Conservation (phyloP, 1,140 invertebrate genomes). For the Nilaparvata lugens region DNA sequence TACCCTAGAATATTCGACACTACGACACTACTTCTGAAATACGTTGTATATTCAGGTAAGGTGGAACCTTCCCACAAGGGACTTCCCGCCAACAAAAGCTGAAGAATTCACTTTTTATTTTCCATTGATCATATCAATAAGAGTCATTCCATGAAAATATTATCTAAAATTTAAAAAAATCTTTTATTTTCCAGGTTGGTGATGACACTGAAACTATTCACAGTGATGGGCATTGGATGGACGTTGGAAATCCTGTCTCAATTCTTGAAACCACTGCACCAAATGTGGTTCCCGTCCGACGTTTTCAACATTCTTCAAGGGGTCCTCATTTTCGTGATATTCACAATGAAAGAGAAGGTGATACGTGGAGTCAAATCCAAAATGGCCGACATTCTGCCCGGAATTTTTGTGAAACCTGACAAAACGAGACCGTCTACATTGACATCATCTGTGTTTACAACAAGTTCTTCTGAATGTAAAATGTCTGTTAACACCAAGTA, state of each 20-base stretch:
- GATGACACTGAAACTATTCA: slow-evolving; percentile 59
- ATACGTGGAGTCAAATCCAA: slow-evolving; percentile 39
- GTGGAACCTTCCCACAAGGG: too few relatives aligned
- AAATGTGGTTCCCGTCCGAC: slow-evolving; percentile 43
- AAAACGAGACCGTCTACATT: not conserved
- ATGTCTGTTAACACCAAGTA: too few relatives aligned
- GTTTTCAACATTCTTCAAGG: slow-evolving; percentile 51
- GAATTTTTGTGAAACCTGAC: not conserved
- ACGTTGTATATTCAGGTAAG: too few relatives aligned
- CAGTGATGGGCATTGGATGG: slow-evolving; percentile 68
- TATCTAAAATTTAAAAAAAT: too few relatives aligned
- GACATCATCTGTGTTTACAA: not conserved
- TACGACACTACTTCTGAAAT: too few relatives aligned
- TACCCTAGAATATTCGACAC: too few relatives aligned
- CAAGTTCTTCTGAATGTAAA: not conserved
- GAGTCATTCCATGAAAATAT: too few relatives aligned
- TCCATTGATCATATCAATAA: too few relatives aligned
- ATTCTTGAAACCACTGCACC: slow-evolving; percentile 37
- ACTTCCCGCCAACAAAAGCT: too few relatives aligned
- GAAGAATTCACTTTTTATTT: too few relatives aligned
- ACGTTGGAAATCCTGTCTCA: slow-evolving; percentile 52
- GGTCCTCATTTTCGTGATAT: slow-evolving; percentile 52
- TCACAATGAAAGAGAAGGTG: slow-evolving; percentile 51
- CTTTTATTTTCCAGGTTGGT: slow-evolving; percentile 45
- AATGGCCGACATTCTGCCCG: not conserved